Percentiles rank a stretch among this genome's conserved stretches.
Conservation (phyloP, 2,113 vertebrate species). For the Anthoscopus minutus region DNA sequence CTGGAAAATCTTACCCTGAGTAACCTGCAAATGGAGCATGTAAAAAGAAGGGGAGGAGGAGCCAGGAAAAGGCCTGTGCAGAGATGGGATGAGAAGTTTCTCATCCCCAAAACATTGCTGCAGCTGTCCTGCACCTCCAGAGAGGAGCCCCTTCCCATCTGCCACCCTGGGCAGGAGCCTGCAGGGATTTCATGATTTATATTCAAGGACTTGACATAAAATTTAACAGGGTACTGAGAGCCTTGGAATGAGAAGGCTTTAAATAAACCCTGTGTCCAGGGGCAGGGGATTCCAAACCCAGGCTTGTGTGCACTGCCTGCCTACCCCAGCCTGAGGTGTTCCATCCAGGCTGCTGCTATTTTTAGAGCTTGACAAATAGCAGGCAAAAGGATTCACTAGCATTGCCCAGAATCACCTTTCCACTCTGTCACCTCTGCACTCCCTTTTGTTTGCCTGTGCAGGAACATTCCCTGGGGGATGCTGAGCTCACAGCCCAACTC, state of each 20-base stretch:
- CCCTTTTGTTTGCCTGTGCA: slow-evolving; percentile 13
- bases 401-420: slow-evolving; percentile 45
- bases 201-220: neutral
- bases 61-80: neutral
- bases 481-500: neutral
- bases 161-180: neutral
- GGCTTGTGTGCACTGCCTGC: neutral
- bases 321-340: neutral
- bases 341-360: neutral
- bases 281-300: neutral
- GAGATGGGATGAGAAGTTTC: neutral
- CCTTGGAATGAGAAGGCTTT: neutral
- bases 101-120: neutral
- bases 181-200: neutral
- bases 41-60: neutral
- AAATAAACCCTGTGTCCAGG: neutral
- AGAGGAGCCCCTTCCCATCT: accelerated
- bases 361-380: slow-evolving; percentile 45
- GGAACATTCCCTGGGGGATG: neutral
- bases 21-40: neutral
- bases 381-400: slow-evolving; percentile 28
- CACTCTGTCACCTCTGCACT: slow-evolving; percentile 14
- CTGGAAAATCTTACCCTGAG: neutral
- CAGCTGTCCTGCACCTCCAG: neutral
- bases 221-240: neutral